Evolutionary conservation across 2,797 vertebrate species (phyloP).

Genomic region (Sebastolobus altivelis): DNA sequence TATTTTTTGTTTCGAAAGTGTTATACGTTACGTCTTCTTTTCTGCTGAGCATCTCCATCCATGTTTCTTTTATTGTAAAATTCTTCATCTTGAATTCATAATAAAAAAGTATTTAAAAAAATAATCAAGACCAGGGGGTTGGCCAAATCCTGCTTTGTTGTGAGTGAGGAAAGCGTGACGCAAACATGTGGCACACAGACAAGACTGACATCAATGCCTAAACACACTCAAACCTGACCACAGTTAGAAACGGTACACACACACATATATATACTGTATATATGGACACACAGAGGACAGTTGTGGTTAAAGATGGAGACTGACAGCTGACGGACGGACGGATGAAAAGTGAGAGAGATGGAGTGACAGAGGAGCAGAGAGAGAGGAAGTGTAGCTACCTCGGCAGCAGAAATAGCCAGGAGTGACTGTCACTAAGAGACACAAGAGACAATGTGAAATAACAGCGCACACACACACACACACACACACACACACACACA

Average conservation of each 20-base stretch:
- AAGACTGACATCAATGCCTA: constrained; percentile 48
- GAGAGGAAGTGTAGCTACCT: constrained; percentile 85
- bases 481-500: neutral
- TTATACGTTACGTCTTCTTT: neutral
- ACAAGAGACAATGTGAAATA: constrained; percentile 88
- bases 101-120: neutral
- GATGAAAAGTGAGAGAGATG: constrained; percentile 53
- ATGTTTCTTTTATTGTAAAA: neutral
- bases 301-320: constrained; percentile 64
- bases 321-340: constrained; percentile 42
- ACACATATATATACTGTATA: constrained; percentile 41
- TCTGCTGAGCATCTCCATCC: neutral
- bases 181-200: constrained; percentile 66
- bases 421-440: constrained; percentile 90
- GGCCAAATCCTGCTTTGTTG: constrained; percentile 73
- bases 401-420: constrained; percentile 91
- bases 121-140: constrained; percentile 67
- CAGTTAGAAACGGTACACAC: constrained; percentile 35
- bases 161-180: constrained; percentile 78
- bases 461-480: constrained; percentile 36
- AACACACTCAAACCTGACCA: constrained; percentile 31
- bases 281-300: constrained; percentile 47
- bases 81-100: neutral
- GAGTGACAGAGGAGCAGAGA: constrained; percentile 56
- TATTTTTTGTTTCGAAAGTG: neutral